These are phyloP conservation scores for Folsomia manolachei DNA, from an alignment of 2,888 invertebrate genomes.

Conservation along the genomic window DNA sequence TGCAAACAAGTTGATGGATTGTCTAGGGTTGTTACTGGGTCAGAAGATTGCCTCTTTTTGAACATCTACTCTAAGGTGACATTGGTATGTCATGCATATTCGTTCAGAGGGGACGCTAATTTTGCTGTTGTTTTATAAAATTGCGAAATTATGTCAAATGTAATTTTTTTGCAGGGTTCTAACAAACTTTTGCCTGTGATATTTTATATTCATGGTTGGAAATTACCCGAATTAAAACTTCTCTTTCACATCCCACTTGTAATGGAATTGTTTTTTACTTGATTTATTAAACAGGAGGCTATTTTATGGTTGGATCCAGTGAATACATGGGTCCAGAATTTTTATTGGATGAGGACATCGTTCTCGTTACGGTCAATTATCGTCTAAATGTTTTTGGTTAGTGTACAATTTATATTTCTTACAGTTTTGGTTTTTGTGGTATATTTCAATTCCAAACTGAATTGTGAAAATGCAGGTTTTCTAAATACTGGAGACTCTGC, in stretches of 20 bases:
- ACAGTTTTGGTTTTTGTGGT: not conserved
- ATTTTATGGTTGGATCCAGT: slow-evolving; percentile 58
- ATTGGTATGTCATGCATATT: no score
- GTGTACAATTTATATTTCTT: not conserved
- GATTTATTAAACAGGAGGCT: slow-evolving; percentile 57
- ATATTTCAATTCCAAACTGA: not conserved
- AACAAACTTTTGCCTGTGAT: slow-evolving; percentile 30
- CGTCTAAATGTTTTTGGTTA: slow-evolving; percentile 13
- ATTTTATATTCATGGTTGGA: slow-evolving; percentile 34
- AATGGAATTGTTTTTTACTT: no score
- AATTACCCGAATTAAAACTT: no score
- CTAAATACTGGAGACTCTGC: slow-evolving; percentile 33
- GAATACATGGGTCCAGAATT: slow-evolving; percentile 58
- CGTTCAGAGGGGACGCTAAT: no score
- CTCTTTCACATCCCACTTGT: no score
- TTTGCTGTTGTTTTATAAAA: no score
- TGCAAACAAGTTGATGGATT: slow-evolving; percentile 43
- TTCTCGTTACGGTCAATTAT: slow-evolving; percentile 41
- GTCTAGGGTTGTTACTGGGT: slow-evolving; percentile 27
- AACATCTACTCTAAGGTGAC: slow-evolving; percentile 34
- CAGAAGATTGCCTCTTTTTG: slow-evolving; percentile 42
- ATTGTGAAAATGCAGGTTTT: slow-evolving; percentile 34
- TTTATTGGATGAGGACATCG: slow-evolving; percentile 56
- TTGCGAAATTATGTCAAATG: no score
- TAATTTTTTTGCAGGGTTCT: no score